Base-by-base conservation (phyloP, 2,888 invertebrate species). In the Agrotis exclamationis region DNA sequence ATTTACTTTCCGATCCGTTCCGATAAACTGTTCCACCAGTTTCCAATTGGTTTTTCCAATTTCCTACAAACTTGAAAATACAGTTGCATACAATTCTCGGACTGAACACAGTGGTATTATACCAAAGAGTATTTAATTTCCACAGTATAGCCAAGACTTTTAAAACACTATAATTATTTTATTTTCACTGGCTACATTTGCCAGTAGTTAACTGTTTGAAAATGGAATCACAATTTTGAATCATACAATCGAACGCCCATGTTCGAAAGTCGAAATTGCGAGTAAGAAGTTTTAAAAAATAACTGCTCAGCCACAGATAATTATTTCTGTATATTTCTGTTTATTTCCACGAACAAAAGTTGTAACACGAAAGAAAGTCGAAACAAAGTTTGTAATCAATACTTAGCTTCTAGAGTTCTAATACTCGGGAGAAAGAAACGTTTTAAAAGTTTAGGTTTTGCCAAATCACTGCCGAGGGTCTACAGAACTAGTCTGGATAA, bases 301-400 rank as follows among this genome's bases (percentile, higher is more conserved):
- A 7, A 57, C 14, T 33, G 2, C 7, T 39, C 24, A 51, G 20
- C 53, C 2, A 13, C n/a, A 18, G 48, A 74, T 64, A n/a, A n/a
- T n/a, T n/a, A 58, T 73, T 53, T 76, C 70, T 56, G 44, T 58
- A 63, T 39, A 39, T 64, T 28, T n/a, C n/a, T n/a, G n/a, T n/a
- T n/a, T n/a, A n/a, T n/a, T 74, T 58, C 54, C 28, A 47, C 63
- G 47, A 62, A 79, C 63, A 70, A 75, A 83, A 73, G 65, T 80
- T 80, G 2, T 13, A 33, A n/a, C n/a, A n/a, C n/a, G 44, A 79
- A 78, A 74, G 64, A 81, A 82, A 58, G 54, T 56, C 50, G 70
- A 81, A 79, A 80, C 72, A 80, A 87, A 85, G 79, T 85, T 73
- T 2, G 45, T 50, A 80, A 84, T 84, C 79, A 85, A 85, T 82